Conservation (phyloP, 2,888 invertebrate species). For the Cantharis lateralis region DNA sequence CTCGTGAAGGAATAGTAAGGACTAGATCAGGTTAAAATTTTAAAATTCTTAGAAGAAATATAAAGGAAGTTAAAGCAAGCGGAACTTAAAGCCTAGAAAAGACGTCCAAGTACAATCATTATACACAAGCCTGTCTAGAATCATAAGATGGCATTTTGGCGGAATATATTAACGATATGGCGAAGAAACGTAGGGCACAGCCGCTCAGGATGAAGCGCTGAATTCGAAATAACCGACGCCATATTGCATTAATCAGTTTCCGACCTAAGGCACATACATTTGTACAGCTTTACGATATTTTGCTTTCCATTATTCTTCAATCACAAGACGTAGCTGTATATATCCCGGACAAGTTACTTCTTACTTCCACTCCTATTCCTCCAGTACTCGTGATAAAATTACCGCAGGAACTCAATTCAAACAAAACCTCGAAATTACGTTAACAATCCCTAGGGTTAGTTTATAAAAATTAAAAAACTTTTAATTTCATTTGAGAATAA, state of each 20-base stretch:
- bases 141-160: conserved; percentile 38
- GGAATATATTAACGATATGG: conserved; percentile 38
- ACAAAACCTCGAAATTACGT: neutral
- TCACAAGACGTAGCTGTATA: conserved; percentile 34
- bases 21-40: conserved; percentile 3
- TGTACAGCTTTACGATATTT: conserved; percentile 14
- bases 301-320: conserved; percentile 31
- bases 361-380: neutral
- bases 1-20: neutral
- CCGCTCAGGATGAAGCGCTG: conserved; percentile 36
- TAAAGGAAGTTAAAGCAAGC: conserved; percentile 13
- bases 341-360: neutral
- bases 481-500: neutral
- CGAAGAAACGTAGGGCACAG: conserved; percentile 29
- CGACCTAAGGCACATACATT: conserved; percentile 38
- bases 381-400: neutral
- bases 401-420: neutral
- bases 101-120: conserved; percentile 34
- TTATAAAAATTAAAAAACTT: neutral
- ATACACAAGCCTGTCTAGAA: conserved; percentile 36
- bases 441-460: neutral
- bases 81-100: conserved; percentile 19
- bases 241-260: conserved; percentile 43
- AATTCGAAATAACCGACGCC: conserved; percentile 42
- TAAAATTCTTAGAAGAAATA: conserved; percentile 4